Percentiles rank a stretch among this genome's conserved stretches.
Evolutionary conservation across 2,888 invertebrate genomes (phyloP).

Genomic region (Geotrupes spiniger): DNA sequence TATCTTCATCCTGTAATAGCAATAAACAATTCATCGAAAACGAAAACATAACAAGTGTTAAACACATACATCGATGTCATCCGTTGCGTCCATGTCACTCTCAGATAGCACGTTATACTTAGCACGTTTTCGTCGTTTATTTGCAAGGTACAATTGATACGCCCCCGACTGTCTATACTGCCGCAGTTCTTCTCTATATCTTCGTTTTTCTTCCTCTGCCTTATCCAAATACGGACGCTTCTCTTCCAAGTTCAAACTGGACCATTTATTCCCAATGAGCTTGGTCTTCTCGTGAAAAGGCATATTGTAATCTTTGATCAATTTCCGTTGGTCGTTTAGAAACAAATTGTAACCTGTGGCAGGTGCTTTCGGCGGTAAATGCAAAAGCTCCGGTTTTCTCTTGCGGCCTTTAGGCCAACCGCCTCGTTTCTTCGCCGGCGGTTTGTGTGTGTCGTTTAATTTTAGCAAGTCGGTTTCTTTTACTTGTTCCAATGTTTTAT

Average conservation of each 20-base stretch:
- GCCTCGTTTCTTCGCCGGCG: conserved; percentile 51
- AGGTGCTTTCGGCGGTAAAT: conserved; percentile 57
- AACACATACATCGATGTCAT: conserved; percentile 52
- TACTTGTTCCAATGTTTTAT: conserved; percentile 3
- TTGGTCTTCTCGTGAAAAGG: conserved; percentile 59
- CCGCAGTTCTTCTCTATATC: conserved; percentile 57
- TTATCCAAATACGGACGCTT: conserved; percentile 56
- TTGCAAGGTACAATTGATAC: conserved; percentile 54
- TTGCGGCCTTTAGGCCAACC: conserved; percentile 63
- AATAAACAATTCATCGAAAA: background rate
- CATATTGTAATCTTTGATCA: conserved; percentile 52
- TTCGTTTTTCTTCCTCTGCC: conserved; percentile 57
- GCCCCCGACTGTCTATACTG: conserved; percentile 57
- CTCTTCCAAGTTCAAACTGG: conserved; percentile 52
- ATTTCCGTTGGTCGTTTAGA: conserved; percentile 55
- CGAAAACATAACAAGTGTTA: background rate
- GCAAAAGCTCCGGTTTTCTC: conserved; percentile 53
- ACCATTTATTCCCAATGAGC: conserved; percentile 58
- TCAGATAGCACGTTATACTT: conserved; percentile 49
- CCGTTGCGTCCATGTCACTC: conserved; percentile 55
- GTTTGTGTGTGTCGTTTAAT: conserved; percentile 25
- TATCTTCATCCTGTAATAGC: conserved; percentile 53
- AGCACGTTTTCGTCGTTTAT: conserved; percentile 51
- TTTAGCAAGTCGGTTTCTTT: background rate
- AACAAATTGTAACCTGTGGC: conserved; percentile 58